A percentile compares a stretch with the other conserved stretches of the same genome.
Evolutionary conservation across 2,797 vertebrate species (phyloP).

Genomic region (Sebastes dallii): DNA sequence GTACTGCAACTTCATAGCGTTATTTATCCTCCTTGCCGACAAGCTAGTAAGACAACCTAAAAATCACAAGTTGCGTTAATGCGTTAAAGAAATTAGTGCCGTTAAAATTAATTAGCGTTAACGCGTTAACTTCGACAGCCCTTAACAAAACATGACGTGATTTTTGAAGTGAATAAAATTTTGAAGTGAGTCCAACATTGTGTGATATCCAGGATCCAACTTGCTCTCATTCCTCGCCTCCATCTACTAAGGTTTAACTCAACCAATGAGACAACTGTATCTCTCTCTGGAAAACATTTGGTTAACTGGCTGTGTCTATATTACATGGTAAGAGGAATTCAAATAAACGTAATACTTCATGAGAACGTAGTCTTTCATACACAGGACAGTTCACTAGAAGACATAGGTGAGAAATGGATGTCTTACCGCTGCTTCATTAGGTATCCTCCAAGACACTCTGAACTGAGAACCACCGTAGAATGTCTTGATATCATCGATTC

Average conservation of each 20-base stretch:
- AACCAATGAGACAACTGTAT: background rate
- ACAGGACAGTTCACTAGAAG: background rate
- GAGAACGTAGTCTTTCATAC: background rate
- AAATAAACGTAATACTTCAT: background rate
- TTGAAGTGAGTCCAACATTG: background rate
- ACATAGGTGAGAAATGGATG: background rate
- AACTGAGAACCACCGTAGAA: fast-evolving
- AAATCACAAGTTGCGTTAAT: too few relatives aligned
- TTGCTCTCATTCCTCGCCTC: background rate
- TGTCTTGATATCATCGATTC: fast-evolving
- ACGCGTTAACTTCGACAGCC: too few relatives aligned
- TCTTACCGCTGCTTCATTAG: constrained; percentile 12
- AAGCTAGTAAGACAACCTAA: too few relatives aligned
- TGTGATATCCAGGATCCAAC: background rate
- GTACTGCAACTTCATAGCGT: too few relatives aligned
- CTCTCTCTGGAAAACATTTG: background rate
- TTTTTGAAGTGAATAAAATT: background rate
- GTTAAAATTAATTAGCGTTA: too few relatives aligned
- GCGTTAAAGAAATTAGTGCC: too few relatives aligned
- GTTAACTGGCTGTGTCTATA: background rate
- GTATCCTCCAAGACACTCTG: constrained; percentile 15
- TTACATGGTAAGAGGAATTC: background rate
- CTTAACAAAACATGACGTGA: background rate
- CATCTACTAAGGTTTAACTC: background rate
- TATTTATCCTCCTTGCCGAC: too few relatives aligned